Evolutionary conservation across 2,888 invertebrate genomes (phyloP).

Genomic region (Chalcis sispes): DNA sequence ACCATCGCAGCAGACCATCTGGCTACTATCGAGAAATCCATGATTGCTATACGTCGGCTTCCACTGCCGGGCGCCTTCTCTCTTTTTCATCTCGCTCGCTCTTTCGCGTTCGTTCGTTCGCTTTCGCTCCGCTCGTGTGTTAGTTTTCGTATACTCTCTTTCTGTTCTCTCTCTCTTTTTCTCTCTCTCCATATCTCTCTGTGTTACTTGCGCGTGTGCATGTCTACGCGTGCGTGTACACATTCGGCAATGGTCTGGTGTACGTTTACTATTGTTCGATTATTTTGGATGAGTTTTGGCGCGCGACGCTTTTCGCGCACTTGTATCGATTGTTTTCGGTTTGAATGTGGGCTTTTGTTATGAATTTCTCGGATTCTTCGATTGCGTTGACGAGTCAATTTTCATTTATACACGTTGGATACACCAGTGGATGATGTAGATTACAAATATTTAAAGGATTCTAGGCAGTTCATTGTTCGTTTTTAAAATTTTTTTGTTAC

Average conservation of each 20-base stretch:
- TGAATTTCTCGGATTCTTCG: conserved; percentile 25
- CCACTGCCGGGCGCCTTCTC: conserved; percentile 29
- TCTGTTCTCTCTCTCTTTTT: too few species aligned
- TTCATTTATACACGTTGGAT: too few species aligned
- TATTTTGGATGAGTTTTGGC: conserved; percentile 55
- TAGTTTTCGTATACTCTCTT: too few species aligned
- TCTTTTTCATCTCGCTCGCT: conserved; percentile 15
- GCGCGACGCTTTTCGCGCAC: conserved; percentile 46
- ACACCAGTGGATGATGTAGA: too few species aligned
- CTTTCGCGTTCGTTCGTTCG: conserved; percentile 27
- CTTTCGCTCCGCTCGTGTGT: too few species aligned
- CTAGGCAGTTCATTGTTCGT: too few species aligned
- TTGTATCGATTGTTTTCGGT: conserved; percentile 48
- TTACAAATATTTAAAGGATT: too few species aligned
- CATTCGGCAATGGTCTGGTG: neutral
- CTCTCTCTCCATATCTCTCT: too few species aligned
- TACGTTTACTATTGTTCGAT: conserved; percentile 44
- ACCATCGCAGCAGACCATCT: conserved; percentile 54
- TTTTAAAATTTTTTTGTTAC: neutral
- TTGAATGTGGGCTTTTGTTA: conserved; percentile 37
- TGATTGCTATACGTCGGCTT: conserved; percentile 55
- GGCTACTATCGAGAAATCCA: conserved; percentile 58
- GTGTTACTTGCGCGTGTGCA: too few species aligned
- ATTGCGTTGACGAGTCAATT: neutral
- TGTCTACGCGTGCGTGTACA: neutral